Evolutionary conservation across 2,797 vertebrate species (phyloP), one percentile per base, ranked within the genome.

Genomic region (Neostethus bicornis): DNA sequence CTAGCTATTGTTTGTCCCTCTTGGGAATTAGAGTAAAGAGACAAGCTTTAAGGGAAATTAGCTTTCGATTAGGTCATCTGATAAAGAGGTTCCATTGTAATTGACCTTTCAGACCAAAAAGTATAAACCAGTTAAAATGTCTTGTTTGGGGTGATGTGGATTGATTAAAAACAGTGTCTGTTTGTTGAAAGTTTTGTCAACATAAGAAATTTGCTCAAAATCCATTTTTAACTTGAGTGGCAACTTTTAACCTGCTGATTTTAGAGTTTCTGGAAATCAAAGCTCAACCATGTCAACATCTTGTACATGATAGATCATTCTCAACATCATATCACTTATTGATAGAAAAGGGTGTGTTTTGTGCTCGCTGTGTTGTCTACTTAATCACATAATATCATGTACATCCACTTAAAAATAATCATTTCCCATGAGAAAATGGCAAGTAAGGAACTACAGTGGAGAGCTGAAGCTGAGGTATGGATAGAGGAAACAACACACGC

Each of bases 31-130:
- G 78, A 83, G 73, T 77, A 81, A 75, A 76, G 67, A 84, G 76
- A 72, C 75, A 59, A 51, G 82, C 82, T 87, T 83, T 87, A 81
- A 77, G 83, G 70, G 77, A 85, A 85, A 87, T 82, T 77, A 81
- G 81, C 74, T 82, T 87, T 85, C 79, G 83, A 85, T 87, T 82
- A 74, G 74, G 17, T 42, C 26, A 13, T 65, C 69, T 85, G 79
- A 84, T 81, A 81, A 83, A 83, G 80, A 77, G 66, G 60, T 52
- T 29, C 61, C 39, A 61, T 83, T 79, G 65, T 84, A 79, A 85
- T 87, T 78, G 75, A 86, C 81, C 83, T 79, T 59, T 28, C 65
- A 59, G 72, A 61, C 34, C 69, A 63, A 56, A 50, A 61, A 66
- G 60, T 64, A 76, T 76, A 75, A 59, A 75, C 70, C 75, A 75